Evolutionary conservation across 2,888 invertebrate genomes (phyloP).

Genomic region (Ennomos quercinarius): DNA sequence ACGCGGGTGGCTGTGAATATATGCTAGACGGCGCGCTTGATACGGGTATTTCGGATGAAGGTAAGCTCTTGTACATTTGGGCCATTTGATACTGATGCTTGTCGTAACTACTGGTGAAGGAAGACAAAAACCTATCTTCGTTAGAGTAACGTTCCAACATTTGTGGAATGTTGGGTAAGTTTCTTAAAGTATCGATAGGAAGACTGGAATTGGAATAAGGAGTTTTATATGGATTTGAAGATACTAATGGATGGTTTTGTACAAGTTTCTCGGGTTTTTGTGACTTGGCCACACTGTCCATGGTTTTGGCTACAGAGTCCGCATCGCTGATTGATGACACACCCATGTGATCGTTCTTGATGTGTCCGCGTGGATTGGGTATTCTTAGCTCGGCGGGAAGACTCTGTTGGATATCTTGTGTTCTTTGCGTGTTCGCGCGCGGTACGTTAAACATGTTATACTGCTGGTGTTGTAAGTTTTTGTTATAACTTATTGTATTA

Average conservation of each 20-base stretch:
- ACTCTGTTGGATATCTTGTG: conserved; percentile 69
- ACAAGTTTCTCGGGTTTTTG: conserved; percentile 72
- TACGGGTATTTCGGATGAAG: conserved; percentile 65
- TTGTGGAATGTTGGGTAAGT: conserved; percentile 85
- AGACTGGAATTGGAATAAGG: conserved; percentile 70
- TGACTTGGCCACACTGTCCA: conserved; percentile 61
- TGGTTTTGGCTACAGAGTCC: conserved; percentile 61
- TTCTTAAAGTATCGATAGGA: conserved; percentile 82
- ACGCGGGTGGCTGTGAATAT: conserved; percentile 68
- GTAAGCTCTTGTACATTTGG: conserved; percentile 83
- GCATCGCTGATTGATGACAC: conserved; percentile 55
- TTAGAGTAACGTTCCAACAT: conserved; percentile 86
- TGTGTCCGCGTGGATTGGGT: conserved; percentile 71
- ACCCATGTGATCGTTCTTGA: conserved; percentile 65
- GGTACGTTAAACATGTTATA: conserved; percentile 66
- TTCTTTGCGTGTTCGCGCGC: conserved; percentile 60
- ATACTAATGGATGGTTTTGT: conserved; percentile 71
- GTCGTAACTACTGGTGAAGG: conserved; percentile 81
- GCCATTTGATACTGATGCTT: conserved; percentile 87
- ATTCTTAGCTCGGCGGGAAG: conserved; percentile 71
- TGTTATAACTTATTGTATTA: conserved; percentile 68
- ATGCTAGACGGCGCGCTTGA: conserved; percentile 63
- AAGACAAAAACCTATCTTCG: conserved; percentile 84
- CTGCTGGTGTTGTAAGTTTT: conserved; percentile 69
- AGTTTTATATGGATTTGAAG: conserved; percentile 72